Evolutionary conservation across 64 coral and sea anemone genomes (phyloP), one percentile per base, ranked within the genome.

Genomic region (Hydrozoanthus tunicans): DNA sequence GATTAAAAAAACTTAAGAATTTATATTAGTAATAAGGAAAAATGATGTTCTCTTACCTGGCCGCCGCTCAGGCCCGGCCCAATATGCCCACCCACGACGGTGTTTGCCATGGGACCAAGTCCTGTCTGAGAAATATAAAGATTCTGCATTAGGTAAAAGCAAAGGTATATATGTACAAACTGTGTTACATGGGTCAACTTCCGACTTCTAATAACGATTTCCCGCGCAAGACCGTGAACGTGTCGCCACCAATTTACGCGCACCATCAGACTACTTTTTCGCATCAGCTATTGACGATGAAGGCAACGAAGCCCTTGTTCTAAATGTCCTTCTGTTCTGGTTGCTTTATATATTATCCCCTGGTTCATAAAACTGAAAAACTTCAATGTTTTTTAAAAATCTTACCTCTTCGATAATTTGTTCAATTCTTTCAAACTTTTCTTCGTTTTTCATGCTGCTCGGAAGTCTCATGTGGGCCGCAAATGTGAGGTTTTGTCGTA

Each of bases 391-490:
- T 17, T 14, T 14, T 10, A 32, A 59, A 5, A 72, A 23, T 3
- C 43, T 80, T 77, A 94, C 93, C 88, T 94, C 88, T 51, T 89
- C 93, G 13, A 94, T 94, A 79, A 94, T 94, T 85, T 94, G 93
- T 62, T 94, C 93, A 78, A 94, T 90, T 74, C 93, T 81, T 80
- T 94, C 93, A 77, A 90, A 94, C 82, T 94, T 94, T 53, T 94
- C 80, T 23, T 81, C 52, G 6, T 81, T 58, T 5, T 53, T 85
- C 52, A 90, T 94, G 59, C 66, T 77, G 62, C 52, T 85, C 4
- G 93, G 93, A 20, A 94, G 79, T 13, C 80, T 82, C 93, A 94
- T 94, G 59, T 94, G 93, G 9, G 93, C 93, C 10, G 93, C 93
- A 5, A 94, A 94, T 55, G 90, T 90, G 7, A 94, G 79, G 82